Evolutionary conservation across 2,888 invertebrate genomes (phyloP).

Genomic region (Mesorhabditis belari): DNA sequence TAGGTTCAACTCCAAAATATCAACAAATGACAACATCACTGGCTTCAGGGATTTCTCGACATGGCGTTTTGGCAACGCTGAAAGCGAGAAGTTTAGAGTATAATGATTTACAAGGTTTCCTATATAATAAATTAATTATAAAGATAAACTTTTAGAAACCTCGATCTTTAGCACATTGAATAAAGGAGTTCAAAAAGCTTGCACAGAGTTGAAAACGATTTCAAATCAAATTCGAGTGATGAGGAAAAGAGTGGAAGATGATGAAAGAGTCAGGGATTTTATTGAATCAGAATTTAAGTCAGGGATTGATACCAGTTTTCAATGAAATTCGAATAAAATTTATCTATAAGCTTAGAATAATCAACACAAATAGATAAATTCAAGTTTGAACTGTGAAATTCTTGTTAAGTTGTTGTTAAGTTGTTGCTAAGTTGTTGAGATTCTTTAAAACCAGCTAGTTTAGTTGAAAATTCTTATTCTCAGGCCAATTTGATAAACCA

Average conservation of each 20-base stretch:
- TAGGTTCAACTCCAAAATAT: background rate
- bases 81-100: background rate
- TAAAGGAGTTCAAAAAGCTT: slow-evolving; percentile 37
- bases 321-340: no score
- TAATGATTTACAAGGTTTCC: background rate
- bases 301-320: no score
- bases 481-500: no score
- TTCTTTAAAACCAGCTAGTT: no score
- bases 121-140: background rate
- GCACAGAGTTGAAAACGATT: slow-evolving; percentile 35
- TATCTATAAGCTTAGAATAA: no score
- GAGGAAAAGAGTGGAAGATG: slow-evolving; percentile 35
- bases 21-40: background rate
- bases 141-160: background rate
- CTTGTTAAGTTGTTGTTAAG: no score
- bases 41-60: background rate
- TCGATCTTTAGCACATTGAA: slow-evolving; percentile 18
- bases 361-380: no score
- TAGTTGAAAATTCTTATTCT: no score
- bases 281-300: no score
- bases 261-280: slow-evolving; percentile 32
- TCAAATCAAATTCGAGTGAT: slow-evolving; percentile 31
- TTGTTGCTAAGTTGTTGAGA: no score
- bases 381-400: background rate
- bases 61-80: background rate